Base-by-base conservation (phyloP, 2,888 invertebrate genomes). In the Drosophila borealis region DNA sequence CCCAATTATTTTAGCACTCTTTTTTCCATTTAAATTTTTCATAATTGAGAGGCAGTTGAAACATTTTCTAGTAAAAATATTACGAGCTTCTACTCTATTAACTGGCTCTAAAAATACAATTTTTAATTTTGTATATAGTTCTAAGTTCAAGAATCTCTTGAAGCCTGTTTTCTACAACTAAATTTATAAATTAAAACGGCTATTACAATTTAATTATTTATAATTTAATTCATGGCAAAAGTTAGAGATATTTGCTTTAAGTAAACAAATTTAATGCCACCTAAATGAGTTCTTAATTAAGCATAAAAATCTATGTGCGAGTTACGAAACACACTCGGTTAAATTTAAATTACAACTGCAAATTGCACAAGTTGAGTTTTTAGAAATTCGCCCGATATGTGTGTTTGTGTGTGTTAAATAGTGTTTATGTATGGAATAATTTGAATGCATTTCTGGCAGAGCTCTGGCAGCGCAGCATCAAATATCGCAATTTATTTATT, bases 261-360 rank as follows among this genome's bases (percentile, higher is more conserved):
- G 55, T 49, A 74, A 70, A 71, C 42, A 60, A 53, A 70, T 70
- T 79, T 70, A 87, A 72, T 64, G 50, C 56, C 51, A 54, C 60
- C 72, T 46, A 65, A 78, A 76, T 74, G 75, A 54, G 49, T 67
- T 72, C 72, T 77, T 74, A 87, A 84, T 84, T 84, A 78, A 67
- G 74, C 70, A 67, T 61, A 62, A 56, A 72, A 70, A 72, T 59
- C 51, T 17, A 10, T 50, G 9, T 45, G 44, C 11, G 9, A 34
- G 13, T 42, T 44, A 44, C 33, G 11, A 21, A 44, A 34, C 34
- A 1, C 44, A 39, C 41, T 53, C 21, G 41, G 59, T 42, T 49
- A 55, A 74, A 68, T 63, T 48, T 14, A 57, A 67, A 66, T 57
- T 51, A 65, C 39, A 54, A 42, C 50, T 53, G 49, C 66, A 49